Evolutionary conservation across 2,888 invertebrate species (phyloP).

Genomic region (Brachynemurus nebulosus): DNA sequence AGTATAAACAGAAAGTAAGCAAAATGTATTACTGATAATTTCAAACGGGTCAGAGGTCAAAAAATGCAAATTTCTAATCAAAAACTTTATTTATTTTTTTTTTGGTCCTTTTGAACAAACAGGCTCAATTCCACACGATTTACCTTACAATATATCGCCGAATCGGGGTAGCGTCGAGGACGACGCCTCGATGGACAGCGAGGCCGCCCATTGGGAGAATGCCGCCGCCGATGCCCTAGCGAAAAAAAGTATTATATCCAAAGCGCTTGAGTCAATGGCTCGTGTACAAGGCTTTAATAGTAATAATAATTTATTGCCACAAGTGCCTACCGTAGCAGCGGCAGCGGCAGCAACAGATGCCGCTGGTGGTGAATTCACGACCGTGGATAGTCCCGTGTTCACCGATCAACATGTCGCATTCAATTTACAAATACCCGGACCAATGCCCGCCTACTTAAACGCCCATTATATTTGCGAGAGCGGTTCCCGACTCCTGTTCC

Average conservation of each 20-base stretch:
- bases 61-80: slow-evolving; percentile 3
- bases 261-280: slow-evolving; percentile 60
- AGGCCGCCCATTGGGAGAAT: slow-evolving; percentile 34
- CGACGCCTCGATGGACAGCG: slow-evolving; percentile 41
- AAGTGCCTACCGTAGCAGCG: slow-evolving; percentile 23
- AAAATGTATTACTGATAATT: too few species aligned
- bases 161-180: slow-evolving; percentile 38
- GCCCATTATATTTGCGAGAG: slow-evolving; percentile 93
- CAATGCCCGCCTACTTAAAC: slow-evolving; percentile 79
- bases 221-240: slow-evolving; percentile 46
- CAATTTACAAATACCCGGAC: slow-evolving; percentile 59
- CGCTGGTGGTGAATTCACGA: too few species aligned
- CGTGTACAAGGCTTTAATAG: slow-evolving; percentile 30
- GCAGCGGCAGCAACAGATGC: too few species aligned
- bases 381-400: slow-evolving; percentile 47
- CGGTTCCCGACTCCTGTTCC: slow-evolving; percentile 79
- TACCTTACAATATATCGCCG: slow-evolving; percentile 30
- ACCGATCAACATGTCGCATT: slow-evolving; percentile 57
- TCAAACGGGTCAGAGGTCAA: too few species aligned
- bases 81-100: too few species aligned
- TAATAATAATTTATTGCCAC: slow-evolving; percentile 22
- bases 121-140: slow-evolving; percentile 25
- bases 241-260: slow-evolving; percentile 51
- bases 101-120: too few species aligned
- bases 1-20: too few species aligned